Conservation (phyloP, 1,140 invertebrate genomes). For the Centruroides vittatus region DNA sequence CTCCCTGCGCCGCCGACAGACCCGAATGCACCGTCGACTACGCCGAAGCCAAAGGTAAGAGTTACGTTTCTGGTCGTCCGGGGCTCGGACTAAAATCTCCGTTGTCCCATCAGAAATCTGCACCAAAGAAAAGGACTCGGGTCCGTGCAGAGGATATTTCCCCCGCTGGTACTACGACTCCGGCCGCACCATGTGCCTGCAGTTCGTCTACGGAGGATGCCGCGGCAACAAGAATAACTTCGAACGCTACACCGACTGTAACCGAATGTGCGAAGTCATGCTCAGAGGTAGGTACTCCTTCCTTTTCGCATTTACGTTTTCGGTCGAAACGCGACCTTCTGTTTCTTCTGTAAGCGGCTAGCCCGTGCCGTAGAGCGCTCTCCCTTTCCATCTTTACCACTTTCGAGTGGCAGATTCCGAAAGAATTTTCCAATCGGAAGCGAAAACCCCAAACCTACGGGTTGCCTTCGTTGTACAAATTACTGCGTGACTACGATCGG, state of each 20-base stretch:
- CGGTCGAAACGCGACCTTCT: too few relatives aligned
- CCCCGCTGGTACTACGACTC: conserved; percentile 68
- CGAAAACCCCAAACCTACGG: too few relatives aligned
- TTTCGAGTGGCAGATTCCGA: too few relatives aligned
- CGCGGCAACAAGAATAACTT: conserved; percentile 82
- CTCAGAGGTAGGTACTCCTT: conserved; percentile 17
- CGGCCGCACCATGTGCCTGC: conserved; percentile 51
- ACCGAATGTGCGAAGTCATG: conserved; percentile 42
- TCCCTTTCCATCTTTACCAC: too few relatives aligned
- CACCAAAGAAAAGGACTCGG: conserved; percentile 49
- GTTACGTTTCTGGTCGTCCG: neutral
- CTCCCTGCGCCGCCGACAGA: conserved; percentile 30
- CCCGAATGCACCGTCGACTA: conserved; percentile 47
- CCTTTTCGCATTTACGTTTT: too few relatives aligned
- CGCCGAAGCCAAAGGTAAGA: conserved; percentile 1
- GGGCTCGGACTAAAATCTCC: neutral
- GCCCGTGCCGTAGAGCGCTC: too few relatives aligned
- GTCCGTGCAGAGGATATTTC: conserved; percentile 68
- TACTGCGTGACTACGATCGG: too few relatives aligned
- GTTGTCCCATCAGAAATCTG: conserved; percentile 47
- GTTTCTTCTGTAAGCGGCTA: too few relatives aligned
- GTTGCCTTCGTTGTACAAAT: too few relatives aligned
- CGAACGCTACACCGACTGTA: conserved; percentile 57
- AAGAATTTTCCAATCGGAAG: too few relatives aligned
- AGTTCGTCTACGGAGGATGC: conserved; percentile 79